Percentiles rank a stretch among this genome's conserved stretches.
Evolutionary conservation across 2,113 vertebrate genomes (phyloP).

Genomic region (Caloenas nicobarica): DNA sequence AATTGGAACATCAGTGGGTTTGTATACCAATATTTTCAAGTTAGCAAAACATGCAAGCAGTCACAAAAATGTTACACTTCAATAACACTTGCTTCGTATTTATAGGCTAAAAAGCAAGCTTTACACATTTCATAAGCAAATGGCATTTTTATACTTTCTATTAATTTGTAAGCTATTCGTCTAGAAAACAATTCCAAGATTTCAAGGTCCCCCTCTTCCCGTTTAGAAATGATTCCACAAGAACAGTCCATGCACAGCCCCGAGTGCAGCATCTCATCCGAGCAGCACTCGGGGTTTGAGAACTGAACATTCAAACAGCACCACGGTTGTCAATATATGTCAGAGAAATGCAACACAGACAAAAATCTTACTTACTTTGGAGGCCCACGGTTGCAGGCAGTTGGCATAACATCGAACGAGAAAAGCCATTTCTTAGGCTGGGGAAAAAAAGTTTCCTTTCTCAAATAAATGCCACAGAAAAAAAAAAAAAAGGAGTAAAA

Average conservation of each 20-base stretch:
- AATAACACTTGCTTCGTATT: background rate
- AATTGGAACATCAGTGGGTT: background rate
- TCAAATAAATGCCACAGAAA: constrained; percentile 62
- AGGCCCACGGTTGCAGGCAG: constrained; percentile 98
- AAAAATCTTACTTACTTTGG: constrained; percentile 93
- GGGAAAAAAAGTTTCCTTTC: constrained; percentile 84
- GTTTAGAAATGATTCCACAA: background rate
- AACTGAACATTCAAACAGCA: constrained; percentile 37
- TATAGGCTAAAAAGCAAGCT: background rate
- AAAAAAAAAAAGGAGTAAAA: constrained; percentile 52
- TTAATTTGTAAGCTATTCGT: background rate
- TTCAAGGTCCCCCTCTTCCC: background rate
- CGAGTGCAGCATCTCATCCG: background rate
- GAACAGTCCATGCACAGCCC: background rate
- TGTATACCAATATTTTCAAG: background rate
- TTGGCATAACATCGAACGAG: constrained; percentile 99
- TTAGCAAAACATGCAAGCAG: background rate
- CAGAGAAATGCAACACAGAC: constrained; percentile 48
- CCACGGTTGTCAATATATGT: background rate
- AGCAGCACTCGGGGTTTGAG: background rate
- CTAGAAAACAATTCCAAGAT: background rate
- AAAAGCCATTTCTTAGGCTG: constrained; percentile 93
- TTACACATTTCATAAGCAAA: background rate
- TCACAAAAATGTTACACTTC: background rate
- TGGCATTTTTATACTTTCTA: background rate